Conservation (phyloP, 2,113 vertebrate species). For the Sitta europaea region DNA sequence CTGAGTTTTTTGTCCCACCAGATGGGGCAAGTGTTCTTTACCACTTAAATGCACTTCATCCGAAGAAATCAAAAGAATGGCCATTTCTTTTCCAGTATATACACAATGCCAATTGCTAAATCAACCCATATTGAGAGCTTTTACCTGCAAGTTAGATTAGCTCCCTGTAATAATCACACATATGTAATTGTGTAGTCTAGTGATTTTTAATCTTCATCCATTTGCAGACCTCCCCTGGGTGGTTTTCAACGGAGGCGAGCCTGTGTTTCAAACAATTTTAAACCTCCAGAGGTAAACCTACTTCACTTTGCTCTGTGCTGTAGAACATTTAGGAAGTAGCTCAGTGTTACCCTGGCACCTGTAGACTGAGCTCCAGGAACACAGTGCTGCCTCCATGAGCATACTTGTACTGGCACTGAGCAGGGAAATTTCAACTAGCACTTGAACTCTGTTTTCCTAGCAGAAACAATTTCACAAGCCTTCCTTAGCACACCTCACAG, state of each 20-base stretch:
- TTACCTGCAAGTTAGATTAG: not conserved
- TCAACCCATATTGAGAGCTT: not conserved
- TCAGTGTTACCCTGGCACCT: not conserved
- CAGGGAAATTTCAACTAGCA: not conserved
- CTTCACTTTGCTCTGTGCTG: not conserved
- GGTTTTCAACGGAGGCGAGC: not conserved
- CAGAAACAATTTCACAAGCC: not conserved
- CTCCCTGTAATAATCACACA: not conserved
- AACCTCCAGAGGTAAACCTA: not conserved
- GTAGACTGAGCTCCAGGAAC: not conserved
- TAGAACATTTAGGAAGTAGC: not conserved
- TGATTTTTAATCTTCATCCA: not conserved
- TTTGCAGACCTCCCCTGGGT: not conserved
- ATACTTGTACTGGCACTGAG: not conserved
- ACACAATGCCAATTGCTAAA: not conserved
- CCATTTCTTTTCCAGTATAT: not conserved
- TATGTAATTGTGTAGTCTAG: not conserved
- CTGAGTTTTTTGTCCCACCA: not conserved
- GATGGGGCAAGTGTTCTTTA: not conserved
- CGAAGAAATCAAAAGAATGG: not conserved
- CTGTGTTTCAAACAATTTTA: not conserved
- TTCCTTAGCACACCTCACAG: not conserved
- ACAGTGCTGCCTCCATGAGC: not conserved
- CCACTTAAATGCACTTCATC: not conserved
- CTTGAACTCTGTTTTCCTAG: not conserved